Conservation (phyloP, 2,888 invertebrate species). For the Hirtodrosophila cameraria region DNA sequence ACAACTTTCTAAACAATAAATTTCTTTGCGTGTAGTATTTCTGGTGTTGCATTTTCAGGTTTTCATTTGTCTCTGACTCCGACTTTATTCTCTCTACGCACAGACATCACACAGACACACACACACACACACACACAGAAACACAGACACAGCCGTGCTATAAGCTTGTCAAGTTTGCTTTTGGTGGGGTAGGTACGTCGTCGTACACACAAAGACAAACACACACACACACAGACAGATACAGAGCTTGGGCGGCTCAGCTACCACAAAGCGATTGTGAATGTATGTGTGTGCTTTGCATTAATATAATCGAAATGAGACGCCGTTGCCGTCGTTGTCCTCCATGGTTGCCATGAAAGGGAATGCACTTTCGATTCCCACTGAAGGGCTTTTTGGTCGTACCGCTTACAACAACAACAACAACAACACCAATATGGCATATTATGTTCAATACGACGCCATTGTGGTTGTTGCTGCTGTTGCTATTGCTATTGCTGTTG, state of each 20-base stretch:
- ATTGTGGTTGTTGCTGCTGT: constrained; percentile 62
- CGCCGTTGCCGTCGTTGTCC: constrained; percentile 51
- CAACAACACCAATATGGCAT: constrained; percentile 74
- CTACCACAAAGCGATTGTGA: constrained; percentile 53
- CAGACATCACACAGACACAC: constrained; percentile 32
- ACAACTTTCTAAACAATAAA: neutral
- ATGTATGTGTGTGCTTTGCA: constrained; percentile 68
- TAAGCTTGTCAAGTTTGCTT: constrained; percentile 79
- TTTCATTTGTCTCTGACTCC: constrained; percentile 41
- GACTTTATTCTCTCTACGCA: constrained; percentile 36
- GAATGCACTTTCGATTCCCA: constrained; percentile 79
- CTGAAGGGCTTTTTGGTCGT: constrained; percentile 57
- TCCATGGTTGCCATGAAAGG: constrained; percentile 72
- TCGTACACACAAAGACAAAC: constrained; percentile 33
- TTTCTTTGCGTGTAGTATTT: constrained; percentile 52
- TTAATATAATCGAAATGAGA: constrained; percentile 78
- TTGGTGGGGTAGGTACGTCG: constrained; percentile 83
- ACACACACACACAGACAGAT: constrained; percentile 26
- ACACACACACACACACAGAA: constrained; percentile 1
- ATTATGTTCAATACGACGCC: constrained; percentile 74
- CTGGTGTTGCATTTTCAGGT: constrained; percentile 67
- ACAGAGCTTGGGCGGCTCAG: constrained; percentile 36
- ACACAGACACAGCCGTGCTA: constrained; percentile 16
- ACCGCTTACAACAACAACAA: constrained; percentile 41
- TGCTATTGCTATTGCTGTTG: constrained; percentile 24